Percentiles rank a stretch among this genome's conserved stretches.
phyloP scores from a whole-genome alignment of 2,888 invertebrate species.

The Scaptomyza reducta region DNA sequence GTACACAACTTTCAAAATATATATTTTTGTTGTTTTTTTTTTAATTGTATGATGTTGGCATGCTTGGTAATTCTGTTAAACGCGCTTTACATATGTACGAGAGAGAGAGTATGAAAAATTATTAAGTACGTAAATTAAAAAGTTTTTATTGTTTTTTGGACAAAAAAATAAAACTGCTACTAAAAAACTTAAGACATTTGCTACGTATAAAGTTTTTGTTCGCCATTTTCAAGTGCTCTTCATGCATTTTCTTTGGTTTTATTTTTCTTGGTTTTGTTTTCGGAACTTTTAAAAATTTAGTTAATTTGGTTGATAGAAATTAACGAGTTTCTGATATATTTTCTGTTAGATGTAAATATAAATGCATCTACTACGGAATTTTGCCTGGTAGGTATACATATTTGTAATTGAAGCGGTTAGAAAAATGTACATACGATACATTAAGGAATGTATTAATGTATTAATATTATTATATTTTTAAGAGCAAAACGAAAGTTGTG shows the following conservation, averaged over 20 bases:
- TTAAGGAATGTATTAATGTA: conserved; percentile 40
- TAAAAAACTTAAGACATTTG: conserved; percentile 62
- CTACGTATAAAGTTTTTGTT: conserved; percentile 65
- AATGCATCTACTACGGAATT: conserved; percentile 60
- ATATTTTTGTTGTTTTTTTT: conserved; percentile 30
- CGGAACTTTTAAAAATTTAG: conserved; percentile 27
- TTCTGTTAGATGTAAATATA: conserved; percentile 46
- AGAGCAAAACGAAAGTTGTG: conserved; percentile 43
- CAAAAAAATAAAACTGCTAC: conserved; percentile 66
- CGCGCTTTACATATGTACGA: conserved; percentile 52
- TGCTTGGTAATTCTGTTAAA: conserved; percentile 63
- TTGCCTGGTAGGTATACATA: conserved; percentile 48
- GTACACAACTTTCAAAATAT: conserved; percentile 14
- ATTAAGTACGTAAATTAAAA: conserved; percentile 57
- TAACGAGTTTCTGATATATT: conserved; percentile 42
- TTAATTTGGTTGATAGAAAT: conserved; percentile 44
- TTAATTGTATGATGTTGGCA: conserved; percentile 42
- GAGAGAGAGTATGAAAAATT: conserved; percentile 36
- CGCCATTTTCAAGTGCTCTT: conserved; percentile 78
- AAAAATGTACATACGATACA: conserved; percentile 71
- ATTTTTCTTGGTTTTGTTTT: conserved; percentile 26
- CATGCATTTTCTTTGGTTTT: conserved; percentile 74
- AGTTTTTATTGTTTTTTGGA: conserved; percentile 56
- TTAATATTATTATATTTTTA: conserved; percentile 14
- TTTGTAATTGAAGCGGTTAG: conserved; percentile 69